A percentile compares a stretch with the other conserved stretches of the same genome.
Evolutionary conservation across 2,797 vertebrate genomes (phyloP).

Genomic region (Phylloscopus collybita): DNA sequence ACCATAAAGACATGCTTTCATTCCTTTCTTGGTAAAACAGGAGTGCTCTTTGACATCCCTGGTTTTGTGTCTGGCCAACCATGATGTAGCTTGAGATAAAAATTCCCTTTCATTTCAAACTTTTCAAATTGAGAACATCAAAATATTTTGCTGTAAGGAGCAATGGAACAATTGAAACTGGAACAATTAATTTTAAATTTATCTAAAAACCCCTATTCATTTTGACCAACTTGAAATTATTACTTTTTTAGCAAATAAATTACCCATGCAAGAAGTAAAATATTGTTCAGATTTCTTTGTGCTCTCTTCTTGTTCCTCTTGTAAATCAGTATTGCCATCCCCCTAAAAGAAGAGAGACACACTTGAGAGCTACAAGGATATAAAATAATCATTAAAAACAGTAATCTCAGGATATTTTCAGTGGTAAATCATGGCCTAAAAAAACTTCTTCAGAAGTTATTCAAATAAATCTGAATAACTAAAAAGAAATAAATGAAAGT

Average conservation of each 20-base stretch:
- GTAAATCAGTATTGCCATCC: background rate
- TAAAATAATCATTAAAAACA: background rate
- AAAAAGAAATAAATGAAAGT: background rate
- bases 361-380: background rate
- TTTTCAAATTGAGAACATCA: background rate
- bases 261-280: background rate
- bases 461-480: background rate
- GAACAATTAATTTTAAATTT: background rate
- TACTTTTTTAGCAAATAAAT: background rate
- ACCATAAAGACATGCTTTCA: background rate
- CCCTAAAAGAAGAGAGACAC: background rate
- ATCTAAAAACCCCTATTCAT: fast-evolving
- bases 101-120: background rate
- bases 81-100: constrained; percentile 11
- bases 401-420: background rate
- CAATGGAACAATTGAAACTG: background rate
- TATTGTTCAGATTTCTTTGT: background rate
- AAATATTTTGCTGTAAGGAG: background rate
- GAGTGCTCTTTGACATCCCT: background rate
- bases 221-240: background rate
- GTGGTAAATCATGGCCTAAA: background rate
- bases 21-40: background rate
- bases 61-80: background rate
- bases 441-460: background rate
- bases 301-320: background rate